These are phyloP conservation scores for Pentamera pediparva DNA, from an alignment of 53 echinoderm and acorn worm species.

Conservation along the genomic window DNA sequence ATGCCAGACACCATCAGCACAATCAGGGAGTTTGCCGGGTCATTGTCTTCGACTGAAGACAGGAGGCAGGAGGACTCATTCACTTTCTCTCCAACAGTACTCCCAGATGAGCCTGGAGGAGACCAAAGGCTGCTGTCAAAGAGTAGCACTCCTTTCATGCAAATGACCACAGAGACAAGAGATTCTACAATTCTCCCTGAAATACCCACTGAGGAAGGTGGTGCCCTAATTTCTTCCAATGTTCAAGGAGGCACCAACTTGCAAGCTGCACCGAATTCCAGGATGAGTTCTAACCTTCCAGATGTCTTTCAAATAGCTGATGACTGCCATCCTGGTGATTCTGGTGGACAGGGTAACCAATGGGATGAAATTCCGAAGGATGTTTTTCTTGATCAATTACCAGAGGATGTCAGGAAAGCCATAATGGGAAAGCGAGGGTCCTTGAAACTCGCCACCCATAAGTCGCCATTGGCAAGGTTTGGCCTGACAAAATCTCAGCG, in stretches of 20 bases:
- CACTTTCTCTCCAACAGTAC: background rate
- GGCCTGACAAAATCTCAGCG: constrained; percentile 9
- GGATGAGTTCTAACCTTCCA: constrained; percentile 86
- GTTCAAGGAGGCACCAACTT: background rate
- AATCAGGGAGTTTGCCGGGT: constrained; percentile 87
- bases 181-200: background rate
- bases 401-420: background rate
- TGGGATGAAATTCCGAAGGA: background rate
- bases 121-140: no score
- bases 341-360: background rate
- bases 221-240: background rate
- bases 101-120: background rate
- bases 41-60: constrained; percentile 50
- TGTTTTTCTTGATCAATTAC: background rate
- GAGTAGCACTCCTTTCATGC: background rate
- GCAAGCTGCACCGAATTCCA: constrained; percentile 41
- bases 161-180: background rate
- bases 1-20: constrained; percentile 94
- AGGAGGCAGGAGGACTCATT: background rate
- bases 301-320: constrained; percentile 77
- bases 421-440: background rate
- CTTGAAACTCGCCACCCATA: constrained; percentile 21
- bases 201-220: background rate
- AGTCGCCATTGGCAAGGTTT: constrained; percentile 41
- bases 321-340: constrained; percentile 28